Evolutionary conservation across 2,888 invertebrate genomes (phyloP).

Genomic region (Penaeus monodon): DNA sequence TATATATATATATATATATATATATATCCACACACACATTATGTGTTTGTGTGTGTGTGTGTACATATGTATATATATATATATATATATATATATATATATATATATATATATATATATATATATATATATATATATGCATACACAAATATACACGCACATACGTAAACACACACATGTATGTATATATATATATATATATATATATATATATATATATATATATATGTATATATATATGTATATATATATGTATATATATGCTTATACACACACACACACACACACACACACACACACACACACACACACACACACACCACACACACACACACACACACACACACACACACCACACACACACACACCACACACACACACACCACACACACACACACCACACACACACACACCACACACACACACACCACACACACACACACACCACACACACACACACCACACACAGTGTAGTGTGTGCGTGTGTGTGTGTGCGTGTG

Average conservation of each 20-base stretch:
- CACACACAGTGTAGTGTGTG: too few relatives aligned
- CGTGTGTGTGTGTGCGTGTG: too few relatives aligned
- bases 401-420: too few relatives aligned
- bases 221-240: background rate
- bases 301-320: conserved; percentile 16
- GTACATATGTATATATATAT: background rate
- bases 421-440: too few relatives aligned
- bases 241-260: background rate
- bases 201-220: background rate
- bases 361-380: too few relatives aligned
- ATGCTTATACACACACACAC: background rate
- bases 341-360: background rate
- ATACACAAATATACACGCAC: background rate
- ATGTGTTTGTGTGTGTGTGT: background rate
- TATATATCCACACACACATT: background rate
- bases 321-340: conserved; percentile 10
- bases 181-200: background rate
- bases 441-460: background rate
- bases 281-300: too few relatives aligned
- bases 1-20: background rate
- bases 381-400: too few relatives aligned
- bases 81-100: background rate
- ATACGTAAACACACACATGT: background rate
- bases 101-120: background rate
- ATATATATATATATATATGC: too few relatives aligned